A percentile compares a stretch with the other conserved stretches of the same genome.
Evolutionary conservation across 2,113 vertebrate species (phyloP).

Genomic region (western clawed frog (Xenopus tropicalis)): UCB_Xtro_10.0 CM004445.2:107201501-107202000

Average conservation of each 20-base stretch:
- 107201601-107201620: slow-evolving; percentile 72
- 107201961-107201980: slow-evolving; percentile 54
- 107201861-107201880: slow-evolving; percentile 60
- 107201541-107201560: slow-evolving; percentile 69
- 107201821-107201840: slow-evolving; percentile 47
- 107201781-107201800: slow-evolving; percentile 67
- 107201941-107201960: slow-evolving; percentile 38
- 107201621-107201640: slow-evolving; percentile 70
- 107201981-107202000: slow-evolving; percentile 70
- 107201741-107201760: slow-evolving; percentile 66
- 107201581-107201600: slow-evolving; percentile 50
- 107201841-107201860: slow-evolving; percentile 57
- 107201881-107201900: slow-evolving; percentile 63
- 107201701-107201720: slow-evolving; percentile 79
- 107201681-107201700: slow-evolving; percentile 83
- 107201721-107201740: slow-evolving; percentile 67
- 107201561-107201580: slow-evolving; percentile 40
- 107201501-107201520: neutral
- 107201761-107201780: neutral
- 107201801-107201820: slow-evolving; percentile 55
- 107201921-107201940: slow-evolving; percentile 53
- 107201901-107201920: slow-evolving; percentile 54
- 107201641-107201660: slow-evolving; percentile 57
- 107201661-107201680: slow-evolving; percentile 55
- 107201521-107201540: slow-evolving; percentile 61